Conservation (phyloP, 2,888 invertebrate species). For the Drosophila rubida region DNA sequence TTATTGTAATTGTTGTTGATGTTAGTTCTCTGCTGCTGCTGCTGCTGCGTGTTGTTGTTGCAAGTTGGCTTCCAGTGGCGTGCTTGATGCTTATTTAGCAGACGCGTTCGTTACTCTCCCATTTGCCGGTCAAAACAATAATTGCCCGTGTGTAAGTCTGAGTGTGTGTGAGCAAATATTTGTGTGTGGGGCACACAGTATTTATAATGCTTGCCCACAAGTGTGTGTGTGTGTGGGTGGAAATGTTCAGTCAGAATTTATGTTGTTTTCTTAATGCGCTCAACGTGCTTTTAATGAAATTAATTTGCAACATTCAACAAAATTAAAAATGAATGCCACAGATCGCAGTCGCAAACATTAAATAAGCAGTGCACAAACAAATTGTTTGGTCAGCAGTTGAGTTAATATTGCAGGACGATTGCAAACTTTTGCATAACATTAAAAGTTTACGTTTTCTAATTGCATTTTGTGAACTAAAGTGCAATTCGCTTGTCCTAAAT, state of each 20-base stretch:
- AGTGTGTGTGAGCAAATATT: conserved; percentile 40
- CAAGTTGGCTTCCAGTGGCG: conserved; percentile 30
- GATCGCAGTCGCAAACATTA: not conserved
- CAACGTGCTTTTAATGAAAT: conserved; percentile 68
- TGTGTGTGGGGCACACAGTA: conserved; percentile 42
- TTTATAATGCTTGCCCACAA: conserved; percentile 53
- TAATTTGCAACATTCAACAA: conserved; percentile 54
- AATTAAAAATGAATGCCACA: conserved; percentile 23
- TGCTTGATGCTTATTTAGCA: conserved; percentile 61
- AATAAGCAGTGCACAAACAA: conserved; percentile 1
- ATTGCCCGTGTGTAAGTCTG: conserved; percentile 50
- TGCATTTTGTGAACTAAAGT: not conserved
- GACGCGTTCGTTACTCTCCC: conserved; percentile 19
- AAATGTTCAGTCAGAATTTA: conserved; percentile 42
- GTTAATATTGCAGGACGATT: not conserved
- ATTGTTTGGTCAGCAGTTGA: not conserved
- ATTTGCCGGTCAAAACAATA: conserved; percentile 47
- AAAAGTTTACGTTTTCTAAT: not conserved
- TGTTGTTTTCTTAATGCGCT: conserved; percentile 44
- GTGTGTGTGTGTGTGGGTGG: conserved; percentile 13
- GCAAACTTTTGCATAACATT: not conserved
- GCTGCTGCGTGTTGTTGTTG: conserved; percentile 26
- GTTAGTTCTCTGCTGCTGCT: conserved; percentile 30
- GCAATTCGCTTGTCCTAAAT: conserved; percentile 14
- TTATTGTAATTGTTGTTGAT: conserved; percentile 47